A percentile compares a stretch with the other conserved stretches of the same genome.
Conservation (phyloP, 2,797 vertebrate genomes). For the Streptopelia turtur region DNA sequence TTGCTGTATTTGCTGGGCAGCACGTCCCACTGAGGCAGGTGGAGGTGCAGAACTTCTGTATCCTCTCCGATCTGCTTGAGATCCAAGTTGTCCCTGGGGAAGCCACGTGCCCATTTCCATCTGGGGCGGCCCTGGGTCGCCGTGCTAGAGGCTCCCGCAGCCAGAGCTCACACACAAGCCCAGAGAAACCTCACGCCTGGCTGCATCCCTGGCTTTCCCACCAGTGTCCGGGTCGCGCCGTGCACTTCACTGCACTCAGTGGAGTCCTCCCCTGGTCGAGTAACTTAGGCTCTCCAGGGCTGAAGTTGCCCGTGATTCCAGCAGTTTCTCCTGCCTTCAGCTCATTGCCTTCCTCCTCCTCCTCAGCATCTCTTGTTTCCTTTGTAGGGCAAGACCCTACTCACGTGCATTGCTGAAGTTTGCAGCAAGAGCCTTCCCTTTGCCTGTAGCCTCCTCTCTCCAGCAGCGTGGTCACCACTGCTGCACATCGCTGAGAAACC, state of each 20-base stretch:
- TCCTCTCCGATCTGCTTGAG: not conserved
- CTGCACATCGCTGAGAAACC: not conserved
- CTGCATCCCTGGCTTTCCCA: not conserved
- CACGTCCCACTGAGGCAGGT: not conserved
- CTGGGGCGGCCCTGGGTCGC: not conserved
- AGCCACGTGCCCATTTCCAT: fast-evolving
- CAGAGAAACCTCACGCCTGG: fast-evolving
- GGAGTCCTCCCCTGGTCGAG: not conserved
- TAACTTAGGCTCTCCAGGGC: not conserved
- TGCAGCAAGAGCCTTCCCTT: not conserved
- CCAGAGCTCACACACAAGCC: fast-evolving
- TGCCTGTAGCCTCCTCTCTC: not conserved
- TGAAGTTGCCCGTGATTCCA: not conserved
- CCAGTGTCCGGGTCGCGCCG: not conserved
- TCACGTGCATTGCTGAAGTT: not conserved
- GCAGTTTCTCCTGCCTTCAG: not conserved
- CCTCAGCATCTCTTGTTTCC: not conserved
- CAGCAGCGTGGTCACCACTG: fast-evolving
- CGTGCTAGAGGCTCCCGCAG: not conserved
- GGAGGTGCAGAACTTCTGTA: not conserved
- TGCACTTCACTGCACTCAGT: not conserved
- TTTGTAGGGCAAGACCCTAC: not conserved
- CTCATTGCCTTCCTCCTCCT: not conserved
- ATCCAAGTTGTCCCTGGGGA: not conserved
- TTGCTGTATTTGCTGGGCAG: not conserved